These are phyloP conservation scores for Selene dorsalis DNA, from an alignment of 2,797 vertebrate genomes.

Conservation along the genomic window DNA sequence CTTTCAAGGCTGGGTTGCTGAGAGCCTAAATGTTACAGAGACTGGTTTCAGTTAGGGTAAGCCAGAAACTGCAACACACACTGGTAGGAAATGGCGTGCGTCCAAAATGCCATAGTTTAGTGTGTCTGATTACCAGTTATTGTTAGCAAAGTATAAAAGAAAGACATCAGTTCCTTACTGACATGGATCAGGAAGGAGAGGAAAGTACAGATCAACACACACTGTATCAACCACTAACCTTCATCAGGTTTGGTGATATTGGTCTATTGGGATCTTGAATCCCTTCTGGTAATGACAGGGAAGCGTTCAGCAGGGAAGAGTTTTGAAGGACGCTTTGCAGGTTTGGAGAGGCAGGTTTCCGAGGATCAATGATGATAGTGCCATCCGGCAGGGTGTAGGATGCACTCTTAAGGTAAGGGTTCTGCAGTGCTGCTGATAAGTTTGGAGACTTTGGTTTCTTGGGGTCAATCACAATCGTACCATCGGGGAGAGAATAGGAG, in stretches of 20 bases:
- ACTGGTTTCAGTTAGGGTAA: slow-evolving; percentile 10
- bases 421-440: slow-evolving; percentile 80
- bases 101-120: not conserved
- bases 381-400: slow-evolving; percentile 85
- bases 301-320: slow-evolving; percentile 63
- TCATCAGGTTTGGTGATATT: slow-evolving; percentile 73
- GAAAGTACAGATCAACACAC: not conserved
- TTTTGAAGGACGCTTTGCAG: slow-evolving; percentile 76
- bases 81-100: too few relatives aligned
- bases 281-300: slow-evolving; percentile 73
- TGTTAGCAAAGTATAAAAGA: slow-evolving; percentile 17
- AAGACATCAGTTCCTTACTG: not conserved
- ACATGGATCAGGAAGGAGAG: not conserved
- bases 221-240: slow-evolving; percentile 59
- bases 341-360: slow-evolving; percentile 80
- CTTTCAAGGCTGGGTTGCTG: slow-evolving; percentile 81
- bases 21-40: slow-evolving; percentile 75
- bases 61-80: not conserved
- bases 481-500: slow-evolving; percentile 84
- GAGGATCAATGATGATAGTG: slow-evolving; percentile 82
- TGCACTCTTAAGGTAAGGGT: slow-evolving; percentile 79
- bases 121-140: not conserved
- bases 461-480: slow-evolving; percentile 81
- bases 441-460: slow-evolving; percentile 75
- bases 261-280: slow-evolving; percentile 75